Evolutionary conservation across 2,113 vertebrate genomes (phyloP).

Genomic region (Leptodactylus fuscus): DNA sequence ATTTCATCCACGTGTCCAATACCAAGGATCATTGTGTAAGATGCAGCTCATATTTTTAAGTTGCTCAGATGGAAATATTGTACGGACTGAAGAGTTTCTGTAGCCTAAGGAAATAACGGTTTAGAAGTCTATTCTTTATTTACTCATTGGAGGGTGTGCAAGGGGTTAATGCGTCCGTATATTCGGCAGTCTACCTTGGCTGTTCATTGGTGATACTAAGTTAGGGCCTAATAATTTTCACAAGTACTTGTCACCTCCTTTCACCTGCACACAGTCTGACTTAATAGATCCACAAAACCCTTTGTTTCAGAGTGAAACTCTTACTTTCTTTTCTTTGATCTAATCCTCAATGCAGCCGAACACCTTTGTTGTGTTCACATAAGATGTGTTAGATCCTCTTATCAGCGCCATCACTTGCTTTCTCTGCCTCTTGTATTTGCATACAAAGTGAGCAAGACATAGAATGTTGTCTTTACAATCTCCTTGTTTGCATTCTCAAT

Average conservation of each 20-base stretch:
- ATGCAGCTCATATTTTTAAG: no score
- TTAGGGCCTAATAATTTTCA: slow-evolving; percentile 38
- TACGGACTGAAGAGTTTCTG: neutral
- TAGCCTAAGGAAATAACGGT: neutral
- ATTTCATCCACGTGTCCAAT: no score
- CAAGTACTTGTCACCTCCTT: slow-evolving; percentile 30
- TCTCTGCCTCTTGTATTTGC: slow-evolving; percentile 36
- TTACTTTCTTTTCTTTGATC: slow-evolving; percentile 50
- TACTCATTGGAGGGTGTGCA: neutral
- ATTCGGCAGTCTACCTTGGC: neutral
- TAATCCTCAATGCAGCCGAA: neutral
- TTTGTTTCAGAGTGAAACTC: slow-evolving; percentile 43
- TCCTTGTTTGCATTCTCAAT: slow-evolving; percentile 18
- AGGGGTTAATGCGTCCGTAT: neutral
- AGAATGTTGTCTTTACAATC: slow-evolving; percentile 38
- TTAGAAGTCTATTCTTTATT: neutral
- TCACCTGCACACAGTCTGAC: slow-evolving; percentile 12
- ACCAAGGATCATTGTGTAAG: no score
- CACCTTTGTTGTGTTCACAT: slow-evolving; percentile 28
- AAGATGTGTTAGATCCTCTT: slow-evolving; percentile 48
- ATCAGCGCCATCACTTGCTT: neutral
- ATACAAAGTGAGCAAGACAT: slow-evolving; percentile 28
- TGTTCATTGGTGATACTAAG: neutral
- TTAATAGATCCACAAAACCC: slow-evolving; percentile 25
- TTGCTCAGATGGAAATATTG: no score